Evolutionary conservation across 2,888 invertebrate genomes (phyloP), one percentile per base, ranked within the genome.

Genomic region (Coleophora flavipennella): DNA sequence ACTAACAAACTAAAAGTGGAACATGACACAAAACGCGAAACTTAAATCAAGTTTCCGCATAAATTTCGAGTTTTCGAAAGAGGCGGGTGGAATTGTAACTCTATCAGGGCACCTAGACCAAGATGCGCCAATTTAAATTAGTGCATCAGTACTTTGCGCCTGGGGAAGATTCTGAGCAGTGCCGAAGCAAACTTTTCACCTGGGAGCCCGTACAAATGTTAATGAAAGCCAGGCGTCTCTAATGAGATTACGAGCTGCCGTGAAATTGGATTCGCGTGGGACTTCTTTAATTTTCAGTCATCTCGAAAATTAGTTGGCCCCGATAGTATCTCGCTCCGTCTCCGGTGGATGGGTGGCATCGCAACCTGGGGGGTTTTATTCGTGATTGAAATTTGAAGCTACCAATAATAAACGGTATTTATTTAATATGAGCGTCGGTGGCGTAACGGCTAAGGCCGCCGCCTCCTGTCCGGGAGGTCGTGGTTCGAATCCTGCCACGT

Each of bases 201-300:
- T 60, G 62, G 71, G 78, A 72, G 75, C n/a, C 77, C 75, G 67
- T 74, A 79, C 79, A 80, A 81, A 83, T 78, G 75, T 74, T 83
- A 81, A 81, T 81, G 79, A 81, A 83, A 72, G 70, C 68, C 73
- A 79, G 78, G 67, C 72, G 68, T 67, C 67, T 62, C 73, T 81
- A 83, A 81, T 78, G 72, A 80, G 78, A 80, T 84, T 84, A 81
- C 71, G 65, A 20, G 70, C 62, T 72, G 63, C 72, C 68, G 73
- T 75, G 71, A 77, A 80, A 81, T 81, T 81, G 75, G 73, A 78
- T 78, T 72, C 72, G 55, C 73, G 66, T 64, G 68, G 63, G 76
- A 77, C 72, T 79, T 78, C 79, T 80, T 81, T 74, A 79, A 79
- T 79, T 80, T 80, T 71, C 77, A 77, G 68, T 70, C 73, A 69